Base-by-base conservation (phyloP, 2,113 vertebrate species). In the Chaetodon auriga region DNA sequence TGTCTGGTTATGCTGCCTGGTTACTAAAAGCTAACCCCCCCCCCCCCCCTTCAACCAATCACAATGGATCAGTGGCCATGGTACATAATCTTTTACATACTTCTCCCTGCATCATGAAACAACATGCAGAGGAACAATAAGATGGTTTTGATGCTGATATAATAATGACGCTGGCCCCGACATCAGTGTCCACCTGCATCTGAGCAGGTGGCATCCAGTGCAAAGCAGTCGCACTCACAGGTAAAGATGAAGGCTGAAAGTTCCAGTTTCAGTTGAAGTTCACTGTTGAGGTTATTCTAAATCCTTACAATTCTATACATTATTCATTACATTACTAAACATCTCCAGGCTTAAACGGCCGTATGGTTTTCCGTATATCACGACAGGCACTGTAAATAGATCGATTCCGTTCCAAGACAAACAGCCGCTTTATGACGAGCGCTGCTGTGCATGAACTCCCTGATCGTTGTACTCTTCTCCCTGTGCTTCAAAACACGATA, bases 391-490 rank as follows among this genome's bases (percentile, higher is more conserved):
- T 25, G 38, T 21, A 23, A n/a, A 64, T n/a, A 5, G 58, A 43
- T n/a, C 1, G 58, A 51, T 55, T 38, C 4, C 11, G 12, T 18
- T n/a, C 4, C 16, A 60, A 18, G 19, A 15, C 46, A 48, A 48
- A 15, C 9, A 36, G 3, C 1, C 4, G 0, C 11, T 66, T 48
- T 60, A 30, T 38, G 23, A 35, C 19, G 30, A 6, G 6, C 16
- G 48, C 16, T 75, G 21, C 3, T n/a, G 12, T 57, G 10, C 62
- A 63, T 54, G 43, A 75, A 46, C 65, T 43, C 23, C 7, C 14
- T 73, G 38, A 74, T 76, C 41, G 38, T 46, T 82, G 68, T 60
- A 48, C 68, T 75, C 65, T 65, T 76, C 68, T 63, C 57, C 9
- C 41, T 5, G 1, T 41, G 41, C 68, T 81, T 68, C 15, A 75